A percentile compares a stretch with the other conserved stretches of the same genome.
phyloP scores from a whole-genome alignment of 2,797 vertebrate species.

The Brachyalestes nurse region DNA sequence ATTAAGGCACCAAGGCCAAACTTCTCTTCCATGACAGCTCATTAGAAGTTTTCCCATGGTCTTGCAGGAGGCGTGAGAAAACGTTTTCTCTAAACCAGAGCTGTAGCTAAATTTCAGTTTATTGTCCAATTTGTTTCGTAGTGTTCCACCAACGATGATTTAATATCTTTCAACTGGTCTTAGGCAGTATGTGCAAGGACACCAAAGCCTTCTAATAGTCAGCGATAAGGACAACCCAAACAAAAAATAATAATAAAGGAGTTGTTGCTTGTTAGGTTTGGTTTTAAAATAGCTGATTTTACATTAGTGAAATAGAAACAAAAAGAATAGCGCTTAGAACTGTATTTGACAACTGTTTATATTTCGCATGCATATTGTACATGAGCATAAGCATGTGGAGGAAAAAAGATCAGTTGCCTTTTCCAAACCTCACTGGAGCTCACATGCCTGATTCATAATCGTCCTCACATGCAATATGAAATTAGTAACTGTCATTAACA shows the following conservation, averaged over 20 bases:
- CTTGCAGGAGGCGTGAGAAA: conserved; percentile 30
- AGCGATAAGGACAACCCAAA: not conserved
- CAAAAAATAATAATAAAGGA: not conserved
- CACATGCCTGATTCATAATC: conserved; percentile 48
- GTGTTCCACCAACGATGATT: conserved; percentile 41
- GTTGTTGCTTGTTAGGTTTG: no score
- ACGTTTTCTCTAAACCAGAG: conserved; percentile 38
- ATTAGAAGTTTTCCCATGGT: conserved; percentile 51
- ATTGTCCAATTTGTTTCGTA: conserved; percentile 55
- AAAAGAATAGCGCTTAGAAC: no score
- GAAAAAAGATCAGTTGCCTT: conserved; percentile 4
- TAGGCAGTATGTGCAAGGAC: not conserved
- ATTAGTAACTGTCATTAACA: conserved; percentile 52
- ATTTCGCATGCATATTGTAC: not conserved
- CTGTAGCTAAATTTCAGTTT: conserved; percentile 52
- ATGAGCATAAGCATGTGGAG: conserved; percentile 8
- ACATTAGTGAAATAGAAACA: no score
- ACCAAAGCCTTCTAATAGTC: not conserved
- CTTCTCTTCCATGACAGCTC: conserved; percentile 33
- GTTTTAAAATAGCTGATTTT: not conserved
- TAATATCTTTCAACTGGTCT: conserved; percentile 48
- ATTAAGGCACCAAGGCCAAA: conserved; percentile 22
- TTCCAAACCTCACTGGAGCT: conserved; percentile 30
- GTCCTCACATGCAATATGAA: conserved; percentile 48
- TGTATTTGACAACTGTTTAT: not conserved